Evolutionary conservation across 2,797 vertebrate species (phyloP), one percentile per base, ranked within the genome.

Genomic region (Silurus aristotelis): DNA sequence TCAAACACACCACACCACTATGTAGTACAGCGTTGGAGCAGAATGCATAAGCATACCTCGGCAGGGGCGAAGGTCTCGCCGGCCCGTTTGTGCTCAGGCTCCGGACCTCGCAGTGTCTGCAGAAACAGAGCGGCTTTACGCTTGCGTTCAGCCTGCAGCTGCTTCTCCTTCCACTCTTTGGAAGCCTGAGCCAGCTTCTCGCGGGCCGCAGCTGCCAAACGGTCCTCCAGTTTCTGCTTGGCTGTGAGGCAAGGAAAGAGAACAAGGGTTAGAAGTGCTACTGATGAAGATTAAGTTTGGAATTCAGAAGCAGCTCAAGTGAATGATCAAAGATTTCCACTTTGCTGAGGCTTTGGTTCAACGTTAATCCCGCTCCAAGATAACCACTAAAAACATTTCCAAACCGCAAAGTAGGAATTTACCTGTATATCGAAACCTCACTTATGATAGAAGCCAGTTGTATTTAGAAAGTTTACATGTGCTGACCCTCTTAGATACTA

Each of bases 91-190:
- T 91, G 85, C 87, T 98, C 97, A 0, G 95, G 85, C 85, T 99
- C 98, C 0, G 98, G 97, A 70, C 93, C 91, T 71, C 96, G 97
- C 63, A 99, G 93, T 38, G 96, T 98, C 89, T 99, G 98, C 20
- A 99, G 92, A 89, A 99, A 99, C 56, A 99, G 93, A 0, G 98
- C 97, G 0, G 98, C 98, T 89, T 99, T 99, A 91, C 97, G 96
- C 90, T 99, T 99, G 71, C 98, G 96, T 89, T 99, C 98, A 0
- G 98, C 98, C 90, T 99, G 98, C 3, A 99, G 96, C 92, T 99
- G 98, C 91, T 98, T 99, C 92, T 99, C 98, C 90, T 99, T 99
- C 0, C 97, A 99, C 90, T 99, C 98, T 92, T 99, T 99, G 64
- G 97, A 98, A 0, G 98, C 98, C 91, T 99, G 98, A 58, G 98